Base-by-base conservation (phyloP, 2,888 invertebrate species). In the Rhingia campestris region DNA sequence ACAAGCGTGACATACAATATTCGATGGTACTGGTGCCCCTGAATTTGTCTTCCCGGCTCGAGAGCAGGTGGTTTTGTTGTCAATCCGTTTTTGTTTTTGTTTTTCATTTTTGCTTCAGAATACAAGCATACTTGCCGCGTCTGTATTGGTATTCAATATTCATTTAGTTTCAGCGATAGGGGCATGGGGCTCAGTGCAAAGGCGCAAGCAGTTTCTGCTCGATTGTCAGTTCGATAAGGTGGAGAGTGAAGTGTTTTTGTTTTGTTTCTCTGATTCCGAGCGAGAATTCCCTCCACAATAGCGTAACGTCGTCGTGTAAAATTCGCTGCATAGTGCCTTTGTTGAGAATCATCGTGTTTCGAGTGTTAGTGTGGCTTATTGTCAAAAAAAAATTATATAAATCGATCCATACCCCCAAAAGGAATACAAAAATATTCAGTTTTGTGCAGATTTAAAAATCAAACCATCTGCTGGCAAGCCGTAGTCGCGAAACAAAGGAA, bases 221-320 rank as follows among this genome's bases (percentile, higher is more conserved):
- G 80, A 80, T 84, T 84, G 84, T 75, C 84, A 75, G 70, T 84
- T 69, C 84, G 84, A 80, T 53, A 80, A 84, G 84, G 84, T 84
- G 84, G 74, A 79, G 79, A 70, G 69, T 74, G 77, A 53, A 75
- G 70, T 80, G 74, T 77, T 81, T 49, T 61, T 66, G 54, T 22
- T 22, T 22, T 22, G 22, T 22, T 22, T 22, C 22, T 22, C 22
- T 22, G 22, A 22, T 22, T 22, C 22, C 22, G 22, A 47, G 66
- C 79, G 64, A 74, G 41, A 79, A 53, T 79, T 84, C 69, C 80
- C 73, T 74, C 80, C 84, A 70, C 77, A 75, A 79, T 80, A 74
- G 56, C 84, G 84, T 70, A 80, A 73, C 77, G 63, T 61, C 53
- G 35, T 63, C 67, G 69, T 47, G 47, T 81, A 30, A 22, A 22